A percentile compares a stretch with the other conserved stretches of the same genome.
These are phyloP conservation scores for Cryptoblepharus egeriae DNA, from an alignment of 2,797 vertebrate species.

Conservation along the genomic window DNA sequence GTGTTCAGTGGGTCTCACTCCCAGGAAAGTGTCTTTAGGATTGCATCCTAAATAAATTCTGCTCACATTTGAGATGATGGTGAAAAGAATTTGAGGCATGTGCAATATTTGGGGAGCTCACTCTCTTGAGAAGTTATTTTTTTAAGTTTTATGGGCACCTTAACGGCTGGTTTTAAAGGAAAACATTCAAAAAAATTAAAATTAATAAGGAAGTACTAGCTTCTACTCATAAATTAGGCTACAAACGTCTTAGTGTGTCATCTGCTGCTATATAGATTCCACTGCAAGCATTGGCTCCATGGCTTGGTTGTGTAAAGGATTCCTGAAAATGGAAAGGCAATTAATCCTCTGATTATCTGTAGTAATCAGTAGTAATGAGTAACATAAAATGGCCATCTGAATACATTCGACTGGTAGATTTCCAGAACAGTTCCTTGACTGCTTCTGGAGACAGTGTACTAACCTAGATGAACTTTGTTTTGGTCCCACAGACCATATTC, in stretches of 20 bases:
- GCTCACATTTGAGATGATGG: too few relatives aligned
- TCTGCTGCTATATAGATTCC: neutral
- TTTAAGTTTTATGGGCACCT: too few relatives aligned
- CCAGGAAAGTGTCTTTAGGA: too few relatives aligned
- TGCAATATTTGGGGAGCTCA: too few relatives aligned
- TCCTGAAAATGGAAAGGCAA: neutral
- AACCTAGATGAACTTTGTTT: neutral
- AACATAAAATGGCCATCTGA: neutral
- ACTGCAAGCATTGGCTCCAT: neutral
- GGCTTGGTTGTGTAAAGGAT: neutral
- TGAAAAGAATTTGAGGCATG: too few relatives aligned
- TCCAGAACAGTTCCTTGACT: neutral
- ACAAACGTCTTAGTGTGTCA: neutral
- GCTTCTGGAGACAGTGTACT: neutral
- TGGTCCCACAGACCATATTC: neutral
- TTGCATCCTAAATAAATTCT: too few relatives aligned
- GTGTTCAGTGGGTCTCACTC: too few relatives aligned
- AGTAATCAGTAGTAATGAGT: too few relatives aligned
- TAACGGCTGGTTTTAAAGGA: neutral
- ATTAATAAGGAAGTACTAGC: neutral
- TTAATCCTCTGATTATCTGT: neutral
- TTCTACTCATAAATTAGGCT: too few relatives aligned
- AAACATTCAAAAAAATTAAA: constrained; percentile 5
- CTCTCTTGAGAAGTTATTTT: too few relatives aligned
- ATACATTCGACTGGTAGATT: neutral